A percentile compares a stretch with the other conserved stretches of the same genome.
These are phyloP conservation scores for Malurus melanocephalus DNA, from an alignment of 2,113 vertebrate species.

Conservation along the genomic window DNA sequence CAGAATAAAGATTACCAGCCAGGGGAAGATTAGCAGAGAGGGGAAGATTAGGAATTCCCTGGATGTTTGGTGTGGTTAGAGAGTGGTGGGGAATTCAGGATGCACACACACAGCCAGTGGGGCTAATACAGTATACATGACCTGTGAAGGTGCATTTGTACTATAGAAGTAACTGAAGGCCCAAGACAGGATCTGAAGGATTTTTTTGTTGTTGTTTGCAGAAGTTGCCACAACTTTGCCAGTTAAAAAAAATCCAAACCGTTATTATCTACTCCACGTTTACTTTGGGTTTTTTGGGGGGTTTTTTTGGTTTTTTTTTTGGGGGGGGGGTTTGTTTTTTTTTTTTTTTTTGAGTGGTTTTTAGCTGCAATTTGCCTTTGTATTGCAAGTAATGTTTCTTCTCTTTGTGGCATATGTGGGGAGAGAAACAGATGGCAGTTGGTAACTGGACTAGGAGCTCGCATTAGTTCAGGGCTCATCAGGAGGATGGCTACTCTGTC, in stretches of 20 bases:
- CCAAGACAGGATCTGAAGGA: background rate
- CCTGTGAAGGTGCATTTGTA: background rate
- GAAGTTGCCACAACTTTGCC: background rate
- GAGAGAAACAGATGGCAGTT: background rate
- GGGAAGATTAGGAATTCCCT: background rate
- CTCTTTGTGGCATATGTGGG: background rate
- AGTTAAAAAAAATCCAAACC: background rate
- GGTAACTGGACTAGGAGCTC: background rate
- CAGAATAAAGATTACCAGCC: background rate
- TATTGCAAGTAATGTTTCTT: background rate
- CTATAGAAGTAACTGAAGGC: background rate
- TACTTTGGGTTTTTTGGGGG: no score
- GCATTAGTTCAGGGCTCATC: background rate
- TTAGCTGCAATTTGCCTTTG: background rate
- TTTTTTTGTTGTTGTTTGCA: background rate
- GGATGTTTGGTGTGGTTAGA: background rate
- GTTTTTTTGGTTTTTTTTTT: no score
- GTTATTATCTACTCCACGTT: background rate
- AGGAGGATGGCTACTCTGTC: background rate
- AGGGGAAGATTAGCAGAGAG: background rate
- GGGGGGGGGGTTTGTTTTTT: no score
- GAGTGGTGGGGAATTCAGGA: background rate
- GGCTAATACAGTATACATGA: rapidly evolving
- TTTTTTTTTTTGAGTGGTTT: background rate
- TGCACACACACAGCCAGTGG: background rate